These are phyloP conservation scores for Mylabris sibirica DNA, from an alignment of 2,888 invertebrate genomes.

Conservation along the genomic window DNA sequence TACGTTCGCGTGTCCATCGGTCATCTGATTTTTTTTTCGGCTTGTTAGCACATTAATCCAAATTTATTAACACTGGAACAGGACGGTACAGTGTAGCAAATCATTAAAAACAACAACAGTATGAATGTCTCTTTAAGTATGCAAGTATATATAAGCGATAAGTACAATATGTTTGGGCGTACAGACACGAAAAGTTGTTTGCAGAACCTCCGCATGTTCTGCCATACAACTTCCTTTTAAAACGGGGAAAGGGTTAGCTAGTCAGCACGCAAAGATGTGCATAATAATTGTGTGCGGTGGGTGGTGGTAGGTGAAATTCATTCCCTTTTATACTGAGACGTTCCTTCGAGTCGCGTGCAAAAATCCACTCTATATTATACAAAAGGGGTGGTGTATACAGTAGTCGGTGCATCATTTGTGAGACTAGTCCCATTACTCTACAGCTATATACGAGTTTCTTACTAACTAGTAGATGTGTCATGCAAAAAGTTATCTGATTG, in stretches of 20 bases:
- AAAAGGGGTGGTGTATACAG: slow-evolving; percentile 1
- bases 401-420: background rate
- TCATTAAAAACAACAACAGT: slow-evolving; percentile 28
- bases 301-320: slow-evolving; percentile 33
- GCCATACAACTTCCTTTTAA: slow-evolving; percentile 56
- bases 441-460: slow-evolving; percentile 10
- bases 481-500: slow-evolving; percentile 34
- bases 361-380: slow-evolving; percentile 25
- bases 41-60: slow-evolving; percentile 40
- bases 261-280: slow-evolving; percentile 60
- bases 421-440: background rate
- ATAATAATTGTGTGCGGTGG: slow-evolving; percentile 55
- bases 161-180: slow-evolving; percentile 40
- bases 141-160: slow-evolving; percentile 24
- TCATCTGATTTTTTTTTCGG: slow-evolving; percentile 33
- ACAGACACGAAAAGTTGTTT: slow-evolving; percentile 49
- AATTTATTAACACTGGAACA: slow-evolving; percentile 37
- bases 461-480: slow-evolving; percentile 20
- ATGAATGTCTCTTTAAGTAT: slow-evolving; percentile 38
- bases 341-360: slow-evolving; percentile 47
- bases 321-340: slow-evolving; percentile 11
- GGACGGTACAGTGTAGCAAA: slow-evolving; percentile 26
- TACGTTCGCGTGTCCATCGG: slow-evolving; percentile 26
- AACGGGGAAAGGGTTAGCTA: slow-evolving; percentile 40
- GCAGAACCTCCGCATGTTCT: slow-evolving; percentile 50